These are phyloP conservation scores for Pogonomyrmex californicus DNA, from an alignment of 1,140 invertebrate genomes.

Conservation along the genomic window DNA sequence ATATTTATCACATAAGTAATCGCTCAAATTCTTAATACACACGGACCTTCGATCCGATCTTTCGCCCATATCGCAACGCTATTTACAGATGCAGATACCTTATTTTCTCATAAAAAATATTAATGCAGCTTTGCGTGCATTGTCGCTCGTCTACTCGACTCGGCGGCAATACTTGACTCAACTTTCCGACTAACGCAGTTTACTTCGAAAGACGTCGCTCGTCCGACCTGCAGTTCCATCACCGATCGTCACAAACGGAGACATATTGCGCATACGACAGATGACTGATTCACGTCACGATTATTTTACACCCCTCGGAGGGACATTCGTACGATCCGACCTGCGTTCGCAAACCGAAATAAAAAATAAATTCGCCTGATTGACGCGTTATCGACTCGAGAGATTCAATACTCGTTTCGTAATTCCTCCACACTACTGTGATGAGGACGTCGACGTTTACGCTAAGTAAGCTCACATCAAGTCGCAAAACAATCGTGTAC, in stretches of 20 bases:
- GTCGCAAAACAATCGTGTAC: slow-evolving; percentile 1
- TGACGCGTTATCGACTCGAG: slow-evolving; percentile 22
- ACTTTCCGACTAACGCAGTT: background rate
- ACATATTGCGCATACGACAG: background rate
- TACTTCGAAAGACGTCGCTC: background rate
- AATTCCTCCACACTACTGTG: slow-evolving; percentile 4
- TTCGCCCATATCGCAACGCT: slow-evolving; percentile 34
- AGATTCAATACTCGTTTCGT: slow-evolving; percentile 36
- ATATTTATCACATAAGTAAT: slow-evolving; percentile 48
- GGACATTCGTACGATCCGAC: background rate
- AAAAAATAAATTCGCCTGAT: slow-evolving; percentile 3
- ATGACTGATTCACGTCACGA: slow-evolving; percentile 4
- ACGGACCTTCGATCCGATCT: background rate
- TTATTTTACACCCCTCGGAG: background rate
- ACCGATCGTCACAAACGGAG: background rate
- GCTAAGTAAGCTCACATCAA: slow-evolving; percentile 49
- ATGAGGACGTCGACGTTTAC: background rate
- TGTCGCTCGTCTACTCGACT: background rate
- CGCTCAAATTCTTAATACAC: slow-evolving; percentile 36
- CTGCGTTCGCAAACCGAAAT: background rate
- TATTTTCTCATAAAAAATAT: slow-evolving; percentile 50
- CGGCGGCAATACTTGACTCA: background rate
- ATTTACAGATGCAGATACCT: slow-evolving; percentile 47
- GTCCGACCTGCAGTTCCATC: background rate
- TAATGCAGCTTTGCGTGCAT: slow-evolving; percentile 26